Evolutionary conservation across 2,113 vertebrate genomes (phyloP).

Genomic region (Ornithorhynchus anatinus): DNA sequence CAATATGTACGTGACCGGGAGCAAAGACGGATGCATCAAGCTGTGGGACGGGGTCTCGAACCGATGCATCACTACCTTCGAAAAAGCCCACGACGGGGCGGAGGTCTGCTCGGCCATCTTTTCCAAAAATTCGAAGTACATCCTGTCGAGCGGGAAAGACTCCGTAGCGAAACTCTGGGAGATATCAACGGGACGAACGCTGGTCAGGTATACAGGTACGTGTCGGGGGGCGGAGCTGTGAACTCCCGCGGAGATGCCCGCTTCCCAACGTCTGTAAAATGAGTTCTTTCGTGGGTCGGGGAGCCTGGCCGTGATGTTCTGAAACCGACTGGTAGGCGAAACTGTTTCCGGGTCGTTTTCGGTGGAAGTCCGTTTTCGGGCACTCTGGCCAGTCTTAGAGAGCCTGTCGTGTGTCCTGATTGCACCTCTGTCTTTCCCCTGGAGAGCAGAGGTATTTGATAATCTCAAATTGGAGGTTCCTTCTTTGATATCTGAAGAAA

Average conservation of each 20-base stretch:
- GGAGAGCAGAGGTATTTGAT: too few relatives aligned
- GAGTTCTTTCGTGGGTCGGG: background rate
- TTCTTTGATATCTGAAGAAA: too few relatives aligned
- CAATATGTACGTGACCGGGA: slow-evolving; percentile 95
- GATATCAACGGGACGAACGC: slow-evolving; percentile 92
- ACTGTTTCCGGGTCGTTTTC: too few relatives aligned
- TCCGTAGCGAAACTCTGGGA: slow-evolving; percentile 98
- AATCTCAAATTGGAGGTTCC: too few relatives aligned
- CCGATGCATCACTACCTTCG: slow-evolving; percentile 93
- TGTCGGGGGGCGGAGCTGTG: background rate
- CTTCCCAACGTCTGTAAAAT: background rate
- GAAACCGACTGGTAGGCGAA: too few relatives aligned
- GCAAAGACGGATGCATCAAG: slow-evolving; percentile 98
- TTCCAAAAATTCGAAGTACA: slow-evolving; percentile 97
- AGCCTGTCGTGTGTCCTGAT: too few relatives aligned
- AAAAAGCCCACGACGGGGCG: slow-evolving; percentile 93
- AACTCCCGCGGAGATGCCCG: accelerated
- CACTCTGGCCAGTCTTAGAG: too few relatives aligned
- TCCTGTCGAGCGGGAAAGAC: slow-evolving; percentile 97
- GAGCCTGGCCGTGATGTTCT: too few relatives aligned
- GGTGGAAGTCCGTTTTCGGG: too few relatives aligned
- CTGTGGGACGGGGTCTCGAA: slow-evolving; percentile 97
- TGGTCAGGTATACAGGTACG: slow-evolving; percentile 97
- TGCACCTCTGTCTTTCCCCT: too few relatives aligned
- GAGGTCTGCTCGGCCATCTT: slow-evolving; percentile 97